Base-by-base conservation (phyloP, 2,888 invertebrate genomes). In the Bedellia somnulentella region DNA sequence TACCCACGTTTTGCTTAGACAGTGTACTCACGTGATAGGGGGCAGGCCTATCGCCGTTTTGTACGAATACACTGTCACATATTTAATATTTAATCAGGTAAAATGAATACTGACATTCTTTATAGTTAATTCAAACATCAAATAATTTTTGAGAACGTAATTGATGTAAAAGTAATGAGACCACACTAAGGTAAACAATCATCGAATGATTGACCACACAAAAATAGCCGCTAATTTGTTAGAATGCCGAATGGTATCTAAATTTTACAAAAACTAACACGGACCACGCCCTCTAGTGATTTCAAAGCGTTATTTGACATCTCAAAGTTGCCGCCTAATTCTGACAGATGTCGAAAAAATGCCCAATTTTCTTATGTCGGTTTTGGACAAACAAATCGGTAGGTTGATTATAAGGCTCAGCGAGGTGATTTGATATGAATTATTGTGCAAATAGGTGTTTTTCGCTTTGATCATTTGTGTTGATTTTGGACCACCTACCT, bases 391-490 rank as follows among this genome's bases (percentile, higher is more conserved):
- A 49, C 37, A 46, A 49, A 53, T 56, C 61, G 63, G 63, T 43
- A 29, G 38, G 33, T 35, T 57, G 57, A 63, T 63, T 45, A 63
- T 48, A 62, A 49, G 53, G 58, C 44, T 49, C 44, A 36, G 45
- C 36, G 36, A 39, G 42, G 44, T 45, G 48, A 46, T 44, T 34
- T 32, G 46, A 41, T 45, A 41, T 45, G 37, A 44, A 42, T 39
- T 41, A 39, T 49, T 49, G 52, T 52, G 46, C 59, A 58, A 61
- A 61, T 55, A 60, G 56, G 58, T 51, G 50, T 39, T 52, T 48
- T 45, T 46, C 14, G 13, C 8, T 16, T 35, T 52, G 43, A 46
- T 45, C 42, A 32, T 26, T 42, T 38, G 13, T 10, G 11, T 11
- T 11, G 5, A 11, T 24, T 26, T 23, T 13, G 39, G 62, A 56